Base-by-base conservation (phyloP, 1,140 invertebrate genomes). In the Ctenoplectra terminalis region DNA sequence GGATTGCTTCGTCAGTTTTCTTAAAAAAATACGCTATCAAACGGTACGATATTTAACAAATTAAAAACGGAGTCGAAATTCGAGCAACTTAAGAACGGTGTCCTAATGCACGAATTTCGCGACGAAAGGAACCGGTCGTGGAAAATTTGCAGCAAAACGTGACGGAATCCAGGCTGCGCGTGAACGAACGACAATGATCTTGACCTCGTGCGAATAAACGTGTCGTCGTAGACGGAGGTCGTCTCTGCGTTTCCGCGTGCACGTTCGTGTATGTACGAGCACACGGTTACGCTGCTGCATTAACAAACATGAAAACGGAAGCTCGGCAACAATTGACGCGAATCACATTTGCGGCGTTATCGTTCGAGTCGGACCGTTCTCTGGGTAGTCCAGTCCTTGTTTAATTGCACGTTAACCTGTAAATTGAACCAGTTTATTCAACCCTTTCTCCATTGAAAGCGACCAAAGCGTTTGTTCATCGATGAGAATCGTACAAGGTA, bases 141-240 rank as follows among this genome's bases (percentile, higher is more conserved):
- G 72, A 74, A 31, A n/a, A 74, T 63, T 13, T 31, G 9, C 43
- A 8, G 37, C 34, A 60, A 60, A 48, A 72, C 66, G 61, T 67
- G 43, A 74, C 48, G 76, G 75, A 86, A 86, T 81, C 72, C 81
- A 61, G 37, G 52, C 26, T 63, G 61, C 48, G 81, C 54, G 81
- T 66, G 79, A 78, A 73, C 56, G 80, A 82, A 83, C 72, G 86
- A 84, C 84, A 83, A 82, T 89, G 89, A 87, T 89, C 88, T 89
- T 90, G 88, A 90, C 87, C 86, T 85, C 78, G 79, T 29, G 71
- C 76, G 69, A 54, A 81, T 81, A 86, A 74, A 74, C 46, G 69
- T 34, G 63, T 67, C 63, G 46, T 69, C 80, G 74, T 75, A 58
- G 54, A 83, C 76, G 69, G 73, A 71, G 80, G 64, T 64, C 77